Conservation (phyloP, 2,888 invertebrate species). For the Leptura quadrifasciata region DNA sequence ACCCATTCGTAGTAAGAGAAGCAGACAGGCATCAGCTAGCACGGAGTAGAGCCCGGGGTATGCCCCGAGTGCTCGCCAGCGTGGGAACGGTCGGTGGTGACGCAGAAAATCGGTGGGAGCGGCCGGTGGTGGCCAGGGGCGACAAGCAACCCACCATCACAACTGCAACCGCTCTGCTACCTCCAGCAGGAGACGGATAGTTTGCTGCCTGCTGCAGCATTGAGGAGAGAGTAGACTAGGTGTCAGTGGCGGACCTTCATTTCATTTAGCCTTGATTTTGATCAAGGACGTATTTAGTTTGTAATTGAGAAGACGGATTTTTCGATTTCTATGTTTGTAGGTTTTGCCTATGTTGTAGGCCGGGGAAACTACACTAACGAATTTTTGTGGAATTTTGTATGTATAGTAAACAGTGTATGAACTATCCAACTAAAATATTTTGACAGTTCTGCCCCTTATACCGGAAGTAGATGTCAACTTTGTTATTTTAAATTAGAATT, state of each 20-base stretch:
- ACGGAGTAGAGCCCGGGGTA: conserved; percentile 7
- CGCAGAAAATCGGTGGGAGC: conserved; percentile 21
- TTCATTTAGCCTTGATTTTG: conserved; percentile 12
- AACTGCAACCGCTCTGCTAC: conserved; percentile 17
- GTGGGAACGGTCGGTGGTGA: conserved; percentile 33
- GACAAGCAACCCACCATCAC: conserved; percentile 19
- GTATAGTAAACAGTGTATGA: too few relatives aligned
- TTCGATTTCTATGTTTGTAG: background rate
- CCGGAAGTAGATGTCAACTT: too few relatives aligned
- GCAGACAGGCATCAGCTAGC: background rate
- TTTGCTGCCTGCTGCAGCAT: conserved; percentile 8
- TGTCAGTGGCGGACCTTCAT: background rate
- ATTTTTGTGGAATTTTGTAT: too few relatives aligned
- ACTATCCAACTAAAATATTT: too few relatives aligned
- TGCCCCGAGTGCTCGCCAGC: conserved; percentile 21
- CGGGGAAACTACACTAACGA: too few relatives aligned
- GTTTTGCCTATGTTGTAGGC: background rate
- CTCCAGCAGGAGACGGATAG: conserved; percentile 3
- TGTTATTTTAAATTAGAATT: too few relatives aligned
- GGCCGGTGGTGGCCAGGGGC: conserved; percentile 24
- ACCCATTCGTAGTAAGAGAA: background rate
- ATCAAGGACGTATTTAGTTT: conserved; percentile 15
- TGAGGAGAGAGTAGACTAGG: background rate
- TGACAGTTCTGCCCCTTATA: too few relatives aligned
- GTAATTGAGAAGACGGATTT: background rate